Evolutionary conservation across 2,888 invertebrate species (phyloP).

Genomic region (Agrochola litura): DNA sequence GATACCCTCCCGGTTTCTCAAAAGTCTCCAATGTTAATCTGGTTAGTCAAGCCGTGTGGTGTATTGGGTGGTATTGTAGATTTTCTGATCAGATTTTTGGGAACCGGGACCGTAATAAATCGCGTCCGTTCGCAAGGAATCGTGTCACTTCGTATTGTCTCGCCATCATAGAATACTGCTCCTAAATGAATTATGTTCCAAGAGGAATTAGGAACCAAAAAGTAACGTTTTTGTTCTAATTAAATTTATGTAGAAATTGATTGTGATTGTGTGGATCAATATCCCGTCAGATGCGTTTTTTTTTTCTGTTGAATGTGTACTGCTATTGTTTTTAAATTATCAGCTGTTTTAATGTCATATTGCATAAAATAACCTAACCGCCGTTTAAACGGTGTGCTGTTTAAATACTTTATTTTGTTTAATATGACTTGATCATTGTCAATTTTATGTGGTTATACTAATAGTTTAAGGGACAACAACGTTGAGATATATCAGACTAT

Average conservation of each 20-base stretch:
- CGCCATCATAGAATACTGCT: constrained; percentile 49
- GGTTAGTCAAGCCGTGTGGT: not conserved
- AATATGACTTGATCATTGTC: constrained; percentile 20
- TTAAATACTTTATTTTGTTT: constrained; percentile 19
- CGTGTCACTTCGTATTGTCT: constrained; percentile 26
- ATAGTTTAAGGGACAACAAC: constrained; percentile 55
- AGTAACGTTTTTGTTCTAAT: constrained; percentile 41
- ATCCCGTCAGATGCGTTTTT: constrained; percentile 22
- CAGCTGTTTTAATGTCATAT: constrained; percentile 18
- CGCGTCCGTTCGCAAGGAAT: too few relatives aligned
- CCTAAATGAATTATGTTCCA: constrained; percentile 48
- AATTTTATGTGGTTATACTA: constrained; percentile 18
- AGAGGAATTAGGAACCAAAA: constrained; percentile 55
- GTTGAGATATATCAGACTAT: constrained; percentile 20
- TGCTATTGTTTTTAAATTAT: constrained; percentile 31
- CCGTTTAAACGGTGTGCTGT: not conserved
- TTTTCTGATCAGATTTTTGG: not conserved
- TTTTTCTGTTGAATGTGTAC: constrained; percentile 26
- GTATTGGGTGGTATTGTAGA: not conserved
- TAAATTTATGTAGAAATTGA: constrained; percentile 51
- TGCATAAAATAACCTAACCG: not conserved
- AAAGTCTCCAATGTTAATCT: not conserved
- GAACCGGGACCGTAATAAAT: not conserved
- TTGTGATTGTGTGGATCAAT: constrained; percentile 47
- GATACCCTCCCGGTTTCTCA: not conserved